A percentile compares a stretch with the other conserved stretches of the same genome.
Conservation (phyloP, 2,888 invertebrate species). For the Epinotia brunnichana region DNA sequence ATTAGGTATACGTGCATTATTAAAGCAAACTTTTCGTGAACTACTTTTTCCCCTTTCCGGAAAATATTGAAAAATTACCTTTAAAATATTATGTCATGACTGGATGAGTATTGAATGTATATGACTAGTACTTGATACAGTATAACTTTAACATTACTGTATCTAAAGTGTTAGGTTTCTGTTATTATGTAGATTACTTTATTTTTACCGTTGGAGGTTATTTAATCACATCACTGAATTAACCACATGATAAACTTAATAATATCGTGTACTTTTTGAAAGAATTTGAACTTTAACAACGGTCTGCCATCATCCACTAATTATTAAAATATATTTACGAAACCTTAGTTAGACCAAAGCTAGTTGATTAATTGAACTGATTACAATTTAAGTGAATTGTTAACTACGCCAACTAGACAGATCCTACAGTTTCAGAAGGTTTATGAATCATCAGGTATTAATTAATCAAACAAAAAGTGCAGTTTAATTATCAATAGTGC, state of each 20-base stretch:
- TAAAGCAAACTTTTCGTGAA: not conserved
- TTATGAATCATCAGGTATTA: not conserved
- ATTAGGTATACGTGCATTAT: not conserved
- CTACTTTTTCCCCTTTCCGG: no score
- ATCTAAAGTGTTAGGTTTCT: no score
- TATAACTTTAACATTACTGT: not conserved
- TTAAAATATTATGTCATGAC: no score
- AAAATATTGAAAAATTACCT: not conserved
- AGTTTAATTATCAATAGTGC: not conserved
- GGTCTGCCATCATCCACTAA: not conserved
- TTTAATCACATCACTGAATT: not conserved
- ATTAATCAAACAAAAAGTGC: no score
- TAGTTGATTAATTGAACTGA: constrained; percentile 26
- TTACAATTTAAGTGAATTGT: constrained; percentile 11
- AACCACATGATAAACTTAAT: not conserved
- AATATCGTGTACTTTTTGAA: not conserved
- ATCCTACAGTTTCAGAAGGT: not conserved
- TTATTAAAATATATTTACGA: constrained; percentile 16
- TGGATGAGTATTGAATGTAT: not conserved
- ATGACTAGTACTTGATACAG: not conserved
- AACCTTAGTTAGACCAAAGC: constrained; percentile 29
- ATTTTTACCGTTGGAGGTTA: not conserved
- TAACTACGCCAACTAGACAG: constrained; percentile 14
- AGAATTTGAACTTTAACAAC: constrained; percentile 2
- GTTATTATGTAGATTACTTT: not conserved